These are phyloP conservation scores for Vollenhovia emeryi DNA, from an alignment of 1,140 invertebrate species.

Conservation along the genomic window DNA sequence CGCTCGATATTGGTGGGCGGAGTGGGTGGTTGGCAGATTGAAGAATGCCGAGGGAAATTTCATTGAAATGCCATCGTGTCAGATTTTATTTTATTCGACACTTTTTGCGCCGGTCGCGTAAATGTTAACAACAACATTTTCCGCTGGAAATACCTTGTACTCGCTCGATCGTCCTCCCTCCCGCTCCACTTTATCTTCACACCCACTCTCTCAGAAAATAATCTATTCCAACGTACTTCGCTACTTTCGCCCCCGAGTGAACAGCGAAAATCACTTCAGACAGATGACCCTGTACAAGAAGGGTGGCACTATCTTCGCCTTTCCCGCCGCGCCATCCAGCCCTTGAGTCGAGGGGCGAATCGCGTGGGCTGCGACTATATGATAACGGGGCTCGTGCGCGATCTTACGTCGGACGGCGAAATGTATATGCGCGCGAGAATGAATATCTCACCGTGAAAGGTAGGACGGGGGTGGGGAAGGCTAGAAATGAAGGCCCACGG, in stretches of 20 bases:
- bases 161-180: neutral
- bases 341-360: slow-evolving; percentile 62
- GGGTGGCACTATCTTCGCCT: slow-evolving; percentile 53
- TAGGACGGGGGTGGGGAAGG: neutral
- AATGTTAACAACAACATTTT: slow-evolving; percentile 1
- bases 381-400: slow-evolving; percentile 71
- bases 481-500: slow-evolving; percentile 34
- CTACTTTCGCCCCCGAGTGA: slow-evolving; percentile 51
- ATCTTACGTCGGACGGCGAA: slow-evolving; percentile 62
- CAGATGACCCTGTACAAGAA: slow-evolving; percentile 45
- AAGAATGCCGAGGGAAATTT: neutral
- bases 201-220: slow-evolving; percentile 1
- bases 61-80: neutral
- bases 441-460: slow-evolving; percentile 44
- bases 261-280: slow-evolving; percentile 58
- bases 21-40: neutral
- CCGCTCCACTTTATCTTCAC: neutral
- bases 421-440: slow-evolving; percentile 45
- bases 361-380: slow-evolving; percentile 70
- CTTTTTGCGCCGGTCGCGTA: neutral
- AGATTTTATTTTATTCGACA: neutral
- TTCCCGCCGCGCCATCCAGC: slow-evolving; percentile 1
- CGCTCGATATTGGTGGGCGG: neutral
- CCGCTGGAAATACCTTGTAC: neutral
- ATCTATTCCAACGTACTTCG: slow-evolving; percentile 26